Conservation (phyloP, 2,113 vertebrate species). For the Dicrurus megarhynchus region DNA sequence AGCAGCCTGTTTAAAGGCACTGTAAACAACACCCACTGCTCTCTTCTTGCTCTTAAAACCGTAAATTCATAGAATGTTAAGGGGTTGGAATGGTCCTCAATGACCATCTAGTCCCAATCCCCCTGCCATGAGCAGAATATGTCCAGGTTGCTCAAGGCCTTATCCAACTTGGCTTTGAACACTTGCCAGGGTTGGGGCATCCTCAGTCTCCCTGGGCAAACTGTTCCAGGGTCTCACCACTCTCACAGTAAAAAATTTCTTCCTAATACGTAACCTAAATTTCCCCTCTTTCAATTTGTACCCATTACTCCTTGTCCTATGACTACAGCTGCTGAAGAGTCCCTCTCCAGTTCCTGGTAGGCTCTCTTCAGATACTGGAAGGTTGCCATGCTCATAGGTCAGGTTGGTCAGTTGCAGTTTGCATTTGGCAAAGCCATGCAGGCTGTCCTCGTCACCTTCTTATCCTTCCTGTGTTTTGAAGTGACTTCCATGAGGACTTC, state of each 20-base stretch:
- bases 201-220: background rate
- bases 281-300: background rate
- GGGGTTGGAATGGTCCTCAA: background rate
- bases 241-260: background rate
- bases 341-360: background rate
- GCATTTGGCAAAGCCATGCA: fast-evolving
- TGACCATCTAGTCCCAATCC: background rate
- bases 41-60: background rate
- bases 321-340: background rate
- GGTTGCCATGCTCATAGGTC: background rate
- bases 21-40: background rate
- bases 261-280: background rate
- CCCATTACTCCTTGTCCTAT: background rate
- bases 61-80: background rate
- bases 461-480: background rate
- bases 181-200: background rate
- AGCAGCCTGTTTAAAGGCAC: background rate
- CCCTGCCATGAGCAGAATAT: fast-evolving
- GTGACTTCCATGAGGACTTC: background rate
- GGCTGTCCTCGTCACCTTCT: background rate
- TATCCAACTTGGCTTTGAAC: background rate
- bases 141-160: background rate
- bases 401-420: background rate
- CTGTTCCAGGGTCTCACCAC: background rate
- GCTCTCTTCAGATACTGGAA: background rate